Conservation (phyloP, 2,113 vertebrate species). For the Tricholaema leucomelas region DNA sequence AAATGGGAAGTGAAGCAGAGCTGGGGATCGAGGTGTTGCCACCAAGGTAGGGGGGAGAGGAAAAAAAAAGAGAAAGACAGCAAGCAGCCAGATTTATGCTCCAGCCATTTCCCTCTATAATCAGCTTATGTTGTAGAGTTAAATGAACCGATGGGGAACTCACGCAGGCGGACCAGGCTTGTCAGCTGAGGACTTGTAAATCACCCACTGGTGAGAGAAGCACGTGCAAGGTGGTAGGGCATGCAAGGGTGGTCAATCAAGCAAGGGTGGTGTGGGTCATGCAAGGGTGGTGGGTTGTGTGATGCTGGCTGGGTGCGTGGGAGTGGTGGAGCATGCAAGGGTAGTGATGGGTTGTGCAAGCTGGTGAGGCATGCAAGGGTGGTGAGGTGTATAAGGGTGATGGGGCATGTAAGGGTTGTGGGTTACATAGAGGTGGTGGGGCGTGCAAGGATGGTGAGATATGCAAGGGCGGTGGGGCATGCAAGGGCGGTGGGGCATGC, state of each 20-base stretch:
- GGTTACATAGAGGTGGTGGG: not conserved
- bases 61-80: not conserved
- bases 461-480: accelerated
- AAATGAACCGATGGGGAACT: slow-evolving; percentile 8
- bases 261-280: not conserved
- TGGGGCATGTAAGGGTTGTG: not conserved
- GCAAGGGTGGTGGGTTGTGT: not conserved
- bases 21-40: not conserved
- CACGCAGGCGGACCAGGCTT: not conserved
- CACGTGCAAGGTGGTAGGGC: not conserved
- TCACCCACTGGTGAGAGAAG: not conserved
- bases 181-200: not conserved
- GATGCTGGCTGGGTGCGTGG: not conserved
- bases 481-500: no score
- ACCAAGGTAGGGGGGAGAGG: not conserved
- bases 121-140: slow-evolving; percentile 62
- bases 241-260: not conserved
- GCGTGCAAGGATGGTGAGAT: not conserved
- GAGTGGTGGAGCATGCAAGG: not conserved
- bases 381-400: not conserved
- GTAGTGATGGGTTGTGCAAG: not conserved
- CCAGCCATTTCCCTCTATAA: slow-evolving; percentile 48
- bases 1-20: not conserved
- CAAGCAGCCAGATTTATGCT: slow-evolving; percentile 1
- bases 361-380: not conserved